These are phyloP conservation scores for Parascotia fuliginaria DNA, from an alignment of 2,888 invertebrate species.

Conservation along the genomic window DNA sequence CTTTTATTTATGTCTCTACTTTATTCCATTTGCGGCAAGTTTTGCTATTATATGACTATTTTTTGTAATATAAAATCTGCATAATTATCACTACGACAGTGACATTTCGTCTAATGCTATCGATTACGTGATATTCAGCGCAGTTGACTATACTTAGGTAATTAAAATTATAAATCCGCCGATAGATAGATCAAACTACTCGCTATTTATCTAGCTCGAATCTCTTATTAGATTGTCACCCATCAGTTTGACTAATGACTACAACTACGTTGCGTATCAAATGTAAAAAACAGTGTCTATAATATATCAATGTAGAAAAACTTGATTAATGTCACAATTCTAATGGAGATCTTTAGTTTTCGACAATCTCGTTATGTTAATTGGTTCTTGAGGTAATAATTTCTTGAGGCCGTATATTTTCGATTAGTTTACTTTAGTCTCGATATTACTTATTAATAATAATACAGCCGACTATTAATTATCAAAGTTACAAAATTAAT, in stretches of 20 bases:
- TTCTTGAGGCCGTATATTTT: conserved; percentile 32
- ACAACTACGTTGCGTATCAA: conserved; percentile 26
- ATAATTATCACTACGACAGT: conserved; percentile 5
- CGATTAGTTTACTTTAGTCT: conserved; percentile 21
- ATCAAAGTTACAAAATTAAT: conserved; percentile 18
- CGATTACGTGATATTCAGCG: too few species aligned
- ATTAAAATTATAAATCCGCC: too few species aligned
- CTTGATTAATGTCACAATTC: conserved; percentile 34
- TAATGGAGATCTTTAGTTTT: conserved; percentile 47
- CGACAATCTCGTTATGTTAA: conserved; percentile 40
- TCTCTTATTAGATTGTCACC: too few species aligned
- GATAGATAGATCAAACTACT: too few species aligned
- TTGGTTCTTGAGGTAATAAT: conserved; percentile 30
- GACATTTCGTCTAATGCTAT: too few species aligned
- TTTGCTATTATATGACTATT: conserved; percentile 34
- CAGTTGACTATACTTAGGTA: too few species aligned
- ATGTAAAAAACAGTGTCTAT: conserved; percentile 27
- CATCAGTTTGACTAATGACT: conserved; percentile 32
- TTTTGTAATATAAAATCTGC: conserved; percentile 26
- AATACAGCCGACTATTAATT: conserved; percentile 26
- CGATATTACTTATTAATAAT: conserved; percentile 33
- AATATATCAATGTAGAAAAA: conserved; percentile 36
- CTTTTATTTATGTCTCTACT: conserved; percentile 78
- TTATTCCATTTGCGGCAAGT: conserved; percentile 72
- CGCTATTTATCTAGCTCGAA: too few species aligned